Evolutionary conservation across 1,140 invertebrate genomes (phyloP).

Genomic region (Cardiocondyla obscurior): DNA sequence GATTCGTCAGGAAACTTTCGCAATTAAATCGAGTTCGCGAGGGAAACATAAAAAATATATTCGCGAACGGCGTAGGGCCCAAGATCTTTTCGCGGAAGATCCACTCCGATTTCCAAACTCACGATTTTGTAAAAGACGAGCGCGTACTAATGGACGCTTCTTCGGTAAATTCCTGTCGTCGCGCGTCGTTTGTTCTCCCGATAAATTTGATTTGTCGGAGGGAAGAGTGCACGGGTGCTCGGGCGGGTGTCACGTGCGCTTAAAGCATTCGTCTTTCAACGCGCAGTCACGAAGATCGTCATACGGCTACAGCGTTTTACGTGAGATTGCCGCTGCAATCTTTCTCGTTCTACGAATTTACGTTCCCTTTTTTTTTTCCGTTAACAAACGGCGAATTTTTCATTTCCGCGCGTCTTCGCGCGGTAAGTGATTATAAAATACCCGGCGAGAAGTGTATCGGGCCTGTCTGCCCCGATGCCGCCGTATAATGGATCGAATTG

Average conservation of each 20-base stretch:
- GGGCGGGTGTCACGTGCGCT: not conserved
- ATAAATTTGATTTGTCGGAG: conserved; percentile 34
- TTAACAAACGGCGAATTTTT: not conserved
- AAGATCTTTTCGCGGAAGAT: not conserved
- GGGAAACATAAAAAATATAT: too few species aligned
- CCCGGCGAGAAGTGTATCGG: not conserved
- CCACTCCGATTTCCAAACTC: not conserved
- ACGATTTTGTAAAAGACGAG: not conserved
- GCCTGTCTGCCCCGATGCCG: not conserved
- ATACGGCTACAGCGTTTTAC: not conserved
- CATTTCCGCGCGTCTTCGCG: not conserved
- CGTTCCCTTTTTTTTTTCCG: too few species aligned
- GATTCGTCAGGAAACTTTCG: not conserved
- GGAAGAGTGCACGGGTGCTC: not conserved
- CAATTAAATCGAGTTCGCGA: not conserved
- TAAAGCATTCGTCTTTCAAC: not conserved
- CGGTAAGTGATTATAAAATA: too few species aligned
- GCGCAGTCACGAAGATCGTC: not conserved
- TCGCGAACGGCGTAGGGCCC: not conserved
- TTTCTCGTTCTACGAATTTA: not conserved
- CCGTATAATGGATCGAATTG: conserved; percentile 28
- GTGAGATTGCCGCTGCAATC: not conserved
- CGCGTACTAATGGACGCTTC: conserved; percentile 12
- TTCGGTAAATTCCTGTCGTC: conserved; percentile 14
- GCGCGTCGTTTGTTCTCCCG: conserved; percentile 22